Percentiles rank a stretch among this genome's conserved stretches.
Evolutionary conservation across 2,888 invertebrate genomes (phyloP).

Genomic region (Limnephilus marmoratus): DNA sequence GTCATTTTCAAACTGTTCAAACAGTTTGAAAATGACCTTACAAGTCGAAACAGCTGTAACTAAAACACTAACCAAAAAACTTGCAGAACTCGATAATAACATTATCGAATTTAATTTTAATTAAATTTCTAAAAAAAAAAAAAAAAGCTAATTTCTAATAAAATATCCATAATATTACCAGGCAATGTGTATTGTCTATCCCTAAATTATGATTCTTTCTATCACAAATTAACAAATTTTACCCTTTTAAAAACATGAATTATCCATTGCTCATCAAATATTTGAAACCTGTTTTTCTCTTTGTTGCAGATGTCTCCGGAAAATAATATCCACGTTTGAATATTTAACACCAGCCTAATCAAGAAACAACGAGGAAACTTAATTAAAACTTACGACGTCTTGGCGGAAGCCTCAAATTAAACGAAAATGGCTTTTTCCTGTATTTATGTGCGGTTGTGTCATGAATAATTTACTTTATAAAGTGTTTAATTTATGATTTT

Average conservation of each 20-base stretch:
- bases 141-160: too few species aligned
- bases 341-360: not conserved
- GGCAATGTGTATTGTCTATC: too few species aligned
- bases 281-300: not conserved
- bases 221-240: too few species aligned
- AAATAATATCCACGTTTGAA: not conserved
- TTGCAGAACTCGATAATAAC: too few species aligned
- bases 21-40: too few species aligned
- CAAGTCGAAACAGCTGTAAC: too few species aligned
- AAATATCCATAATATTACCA: too few species aligned
- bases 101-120: too few species aligned
- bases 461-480: slow-evolving; percentile 2
- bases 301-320: not conserved
- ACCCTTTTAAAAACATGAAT: not conserved
- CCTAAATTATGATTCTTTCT: too few species aligned
- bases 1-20: too few species aligned
- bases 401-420: not conserved
- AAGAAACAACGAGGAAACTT: not conserved
- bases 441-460: not conserved
- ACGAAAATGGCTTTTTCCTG: not conserved
- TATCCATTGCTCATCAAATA: not conserved
- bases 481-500: slow-evolving; percentile 2
- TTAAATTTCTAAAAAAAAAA: too few species aligned
- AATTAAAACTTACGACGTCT: not conserved
- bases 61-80: too few species aligned